Evolutionary conservation across 1,140 invertebrate genomes (phyloP), one percentile per base, ranked within the genome.

Genomic region (Drosophila bipectinata): DNA sequence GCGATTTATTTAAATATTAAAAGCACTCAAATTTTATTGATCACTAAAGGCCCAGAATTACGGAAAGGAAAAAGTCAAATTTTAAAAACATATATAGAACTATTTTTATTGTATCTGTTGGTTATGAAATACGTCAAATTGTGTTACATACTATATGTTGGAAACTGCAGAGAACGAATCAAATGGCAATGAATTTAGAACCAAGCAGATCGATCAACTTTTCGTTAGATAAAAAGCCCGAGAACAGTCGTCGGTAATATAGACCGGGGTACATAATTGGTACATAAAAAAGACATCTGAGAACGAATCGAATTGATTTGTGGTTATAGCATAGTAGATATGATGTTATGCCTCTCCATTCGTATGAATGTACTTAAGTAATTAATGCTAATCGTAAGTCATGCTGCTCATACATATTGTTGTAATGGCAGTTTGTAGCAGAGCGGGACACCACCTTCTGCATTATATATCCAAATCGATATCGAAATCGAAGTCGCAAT

Each of bases 341-440:
- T 67, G 32, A 62, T 77, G 32, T 77, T 49, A 80, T 80, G 82
- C 84, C 60, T 84, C 68, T 76, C 77, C 75, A 74, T 74, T 74
- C 56, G 75, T 81, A 79, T 83, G 73, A 87, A 85, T 85, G 82
- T 82, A 72, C 69, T 85, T 85, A 85, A 82, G 68, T 89, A 87
- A 83, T 81, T 85, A 85, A 87, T 81, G 78, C 79, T 87, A 87
- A 84, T 85, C 72, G 77, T 85, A 87, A 87, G 84, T 87, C 84
- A 82, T 89, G 83, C 83, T 87, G 83, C 83, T 88, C 83, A 87
- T 87, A 83, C 83, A 77, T 88, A 61, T 52, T 75, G 52, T 88
- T 88, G 84, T 87, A 87, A 83, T 83, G 83, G 83, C 83, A 87
- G 83, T 87, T 79, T 83, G 67, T 71, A 71, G 67, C 64, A 57